phyloP scores from a whole-genome alignment of 2,888 invertebrate genomes.

The Acleris cristana region DNA sequence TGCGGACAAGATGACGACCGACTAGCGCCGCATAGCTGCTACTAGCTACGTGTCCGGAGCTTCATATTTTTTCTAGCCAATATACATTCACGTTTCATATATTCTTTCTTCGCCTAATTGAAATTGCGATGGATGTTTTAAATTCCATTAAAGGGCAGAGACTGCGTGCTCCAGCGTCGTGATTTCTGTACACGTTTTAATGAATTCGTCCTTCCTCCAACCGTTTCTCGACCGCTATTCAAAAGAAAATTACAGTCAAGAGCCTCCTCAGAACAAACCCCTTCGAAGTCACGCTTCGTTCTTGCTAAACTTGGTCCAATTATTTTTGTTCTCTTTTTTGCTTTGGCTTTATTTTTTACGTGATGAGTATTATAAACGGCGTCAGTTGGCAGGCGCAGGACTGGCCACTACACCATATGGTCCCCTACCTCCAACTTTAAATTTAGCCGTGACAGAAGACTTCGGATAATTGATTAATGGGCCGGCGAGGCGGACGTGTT shows the following conservation, averaged over 20 bases:
- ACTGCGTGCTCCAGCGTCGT: slow-evolving; percentile 64
- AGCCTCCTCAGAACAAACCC: slow-evolving; percentile 76
- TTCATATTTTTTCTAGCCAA: slow-evolving; percentile 13
- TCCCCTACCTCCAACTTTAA: slow-evolving; percentile 63
- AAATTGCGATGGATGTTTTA: slow-evolving; percentile 52
- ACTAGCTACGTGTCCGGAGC: slow-evolving; percentile 27
- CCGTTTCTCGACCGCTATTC: slow-evolving; percentile 71
- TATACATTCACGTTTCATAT: slow-evolving; percentile 19
- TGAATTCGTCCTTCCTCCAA: slow-evolving; percentile 74
- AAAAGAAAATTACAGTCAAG: slow-evolving; percentile 78
- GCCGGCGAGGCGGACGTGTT: slow-evolving; percentile 74
- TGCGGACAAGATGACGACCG: slow-evolving; percentile 53
- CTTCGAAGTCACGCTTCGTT: slow-evolving; percentile 77
- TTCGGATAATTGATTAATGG: slow-evolving; percentile 80
- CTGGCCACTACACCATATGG: slow-evolving; percentile 71
- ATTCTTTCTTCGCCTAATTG: slow-evolving; percentile 27
- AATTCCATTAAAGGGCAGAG: slow-evolving; percentile 63
- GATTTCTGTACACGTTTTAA: slow-evolving; percentile 77
- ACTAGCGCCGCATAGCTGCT: slow-evolving; percentile 43
- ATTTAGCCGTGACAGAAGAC: slow-evolving; percentile 74
- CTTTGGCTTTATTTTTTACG: slow-evolving; percentile 59
- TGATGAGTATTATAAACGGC: slow-evolving; percentile 71
- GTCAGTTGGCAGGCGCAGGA: slow-evolving; percentile 77
- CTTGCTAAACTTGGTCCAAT: slow-evolving; percentile 77
- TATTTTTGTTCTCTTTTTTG: slow-evolving; percentile 71